These are phyloP conservation scores for Leuciscus idus DNA, from an alignment of 2,113 vertebrate species.

Conservation along the genomic window DNA sequence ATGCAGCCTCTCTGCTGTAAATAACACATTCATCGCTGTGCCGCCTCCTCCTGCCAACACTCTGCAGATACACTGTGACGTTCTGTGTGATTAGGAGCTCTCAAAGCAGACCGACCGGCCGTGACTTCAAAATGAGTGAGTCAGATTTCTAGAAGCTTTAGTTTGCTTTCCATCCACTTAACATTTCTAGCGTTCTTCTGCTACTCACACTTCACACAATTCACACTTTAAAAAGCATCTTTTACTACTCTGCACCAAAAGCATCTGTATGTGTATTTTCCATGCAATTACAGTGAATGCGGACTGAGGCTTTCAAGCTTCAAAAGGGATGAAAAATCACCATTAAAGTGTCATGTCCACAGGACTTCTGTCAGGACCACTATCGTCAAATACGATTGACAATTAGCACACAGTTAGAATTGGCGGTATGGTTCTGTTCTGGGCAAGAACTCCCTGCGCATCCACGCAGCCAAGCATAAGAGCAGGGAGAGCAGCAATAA, in stretches of 20 bases:
- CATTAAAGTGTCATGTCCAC: background rate
- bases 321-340: background rate
- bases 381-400: too few species aligned
- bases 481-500: too few species aligned
- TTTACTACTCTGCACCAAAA: background rate
- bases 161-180: background rate
- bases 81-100: conserved; percentile 30
- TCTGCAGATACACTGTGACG: conserved; percentile 12
- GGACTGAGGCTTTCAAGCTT: background rate
- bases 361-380: background rate
- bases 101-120: conserved; percentile 3
- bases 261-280: background rate
- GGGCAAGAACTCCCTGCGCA: too few species aligned
- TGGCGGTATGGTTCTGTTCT: too few species aligned
- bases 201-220: background rate
- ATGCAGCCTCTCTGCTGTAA: conserved; percentile 29
- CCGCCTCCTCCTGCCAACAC: background rate
- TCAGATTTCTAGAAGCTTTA: background rate
- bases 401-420: too few species aligned
- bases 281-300: background rate
- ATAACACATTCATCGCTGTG: conserved; percentile 14
- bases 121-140: conserved; percentile 34
- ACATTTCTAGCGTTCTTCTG: conserved; percentile 2
- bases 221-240: conserved; percentile 17
- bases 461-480: too few species aligned